Base-by-base conservation (phyloP, 1,140 invertebrate species). In the Saccostrea cuccullata region DNA sequence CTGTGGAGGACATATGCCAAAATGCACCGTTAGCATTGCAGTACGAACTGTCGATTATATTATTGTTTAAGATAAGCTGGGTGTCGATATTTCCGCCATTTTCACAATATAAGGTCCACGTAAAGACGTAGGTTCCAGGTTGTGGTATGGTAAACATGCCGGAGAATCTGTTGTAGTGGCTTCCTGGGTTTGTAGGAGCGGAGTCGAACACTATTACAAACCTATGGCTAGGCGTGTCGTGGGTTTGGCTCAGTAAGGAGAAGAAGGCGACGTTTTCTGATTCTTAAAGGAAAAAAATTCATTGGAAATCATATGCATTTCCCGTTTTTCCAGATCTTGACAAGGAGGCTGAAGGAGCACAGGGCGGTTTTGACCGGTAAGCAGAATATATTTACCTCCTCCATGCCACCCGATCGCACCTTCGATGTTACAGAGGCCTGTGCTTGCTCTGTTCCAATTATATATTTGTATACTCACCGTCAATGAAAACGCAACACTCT, bases 111-210 rank as follows among this genome's bases (percentile, higher is more conserved):
- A 56, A 60, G 11, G 60, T 64, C 84, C 84, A 85, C 0, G 84
- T 85, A 60, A 85, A 85, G 20, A 58, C 56, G 26, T 85, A 85
- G 17, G 60, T 12, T 5, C 84, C 84, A 20, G n/a, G 9, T 11
- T 58, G 84, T 47, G 84, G 84, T 11, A 60, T 23, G 2, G 84
- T 85, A 26, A 85, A 85, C 20, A 85, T 85, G 12, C 84, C 84
- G 23, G 84, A 58, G n/a, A 85, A 85, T 13, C 60, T 85, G 56
- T 85, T 85, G 55, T 64, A 85, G 12, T 55, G 55, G 36, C 60
- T 58, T 30, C 55, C 55, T 60, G 36, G 26, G 55, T 85, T 36
- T 15, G 84, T 85, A 20, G n/a, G 11, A 13, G 47, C 55, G 8
- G 13, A 20, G 26, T 85, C 84, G n/a, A 60, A 85, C 23, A 85